These are phyloP conservation scores for Polymixis flavicincta DNA, from an alignment of 2,888 invertebrate species.

Conservation along the genomic window DNA sequence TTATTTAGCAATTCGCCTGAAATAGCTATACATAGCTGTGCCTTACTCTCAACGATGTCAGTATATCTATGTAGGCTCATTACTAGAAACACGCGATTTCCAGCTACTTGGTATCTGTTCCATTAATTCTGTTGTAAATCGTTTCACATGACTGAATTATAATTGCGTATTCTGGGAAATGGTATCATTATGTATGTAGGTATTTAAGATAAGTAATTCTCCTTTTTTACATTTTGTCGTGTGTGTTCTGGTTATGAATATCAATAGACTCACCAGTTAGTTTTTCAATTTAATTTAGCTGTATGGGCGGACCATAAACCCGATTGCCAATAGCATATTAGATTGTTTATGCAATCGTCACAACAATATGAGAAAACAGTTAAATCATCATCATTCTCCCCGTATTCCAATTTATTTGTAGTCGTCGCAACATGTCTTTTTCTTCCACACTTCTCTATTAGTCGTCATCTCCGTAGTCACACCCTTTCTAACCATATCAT, in stretches of 20 bases:
- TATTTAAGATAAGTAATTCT: neutral
- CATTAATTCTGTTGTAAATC: conserved; percentile 35
- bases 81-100: conserved; percentile 49
- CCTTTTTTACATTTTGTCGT: neutral
- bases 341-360: neutral
- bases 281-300: neutral
- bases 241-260: neutral
- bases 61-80: conserved; percentile 14
- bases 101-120: conserved; percentile 35
- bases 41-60: neutral
- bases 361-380: neutral
- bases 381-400: neutral
- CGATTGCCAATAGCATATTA: neutral
- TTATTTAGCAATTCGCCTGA: neutral
- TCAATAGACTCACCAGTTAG: neutral
- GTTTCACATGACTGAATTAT: conserved; percentile 17
- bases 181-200: neutral
- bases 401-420: too few species aligned
- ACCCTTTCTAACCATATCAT: too few species aligned
- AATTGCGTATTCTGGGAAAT: conserved; percentile 31
- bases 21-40: neutral
- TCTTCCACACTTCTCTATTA: too few species aligned
- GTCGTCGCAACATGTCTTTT: too few species aligned
- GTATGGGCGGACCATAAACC: neutral
- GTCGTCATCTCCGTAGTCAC: too few species aligned